These are phyloP conservation scores for Microctenopoma stevenorrisi DNA, from an alignment of 2,797 vertebrate genomes.

Conservation along the genomic window DNA sequence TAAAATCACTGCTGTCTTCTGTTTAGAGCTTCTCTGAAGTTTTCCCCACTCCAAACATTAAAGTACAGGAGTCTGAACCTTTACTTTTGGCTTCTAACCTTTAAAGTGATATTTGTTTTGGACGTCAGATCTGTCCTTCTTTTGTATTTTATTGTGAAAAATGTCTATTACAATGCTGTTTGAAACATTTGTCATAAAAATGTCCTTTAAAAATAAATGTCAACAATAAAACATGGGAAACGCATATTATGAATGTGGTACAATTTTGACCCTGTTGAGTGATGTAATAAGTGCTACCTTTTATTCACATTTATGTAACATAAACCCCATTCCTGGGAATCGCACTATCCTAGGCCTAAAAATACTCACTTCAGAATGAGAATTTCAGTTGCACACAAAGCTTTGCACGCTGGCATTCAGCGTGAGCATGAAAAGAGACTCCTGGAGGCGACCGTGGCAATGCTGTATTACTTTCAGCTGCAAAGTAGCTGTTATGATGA, in stretches of 20 bases:
- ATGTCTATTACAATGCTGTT: not conserved
- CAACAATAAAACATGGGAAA: not conserved
- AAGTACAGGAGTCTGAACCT: conserved; percentile 6
- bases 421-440: not conserved
- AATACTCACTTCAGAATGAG: too few relatives aligned
- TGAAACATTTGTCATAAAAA: not conserved
- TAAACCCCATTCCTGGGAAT: too few relatives aligned
- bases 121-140: not conserved
- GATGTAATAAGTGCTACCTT: not conserved
- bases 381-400: not conserved
- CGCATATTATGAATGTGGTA: not conserved
- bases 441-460: not conserved
- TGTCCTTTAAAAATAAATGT: not conserved
- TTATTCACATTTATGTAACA: not conserved
- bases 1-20: conserved; percentile 30
- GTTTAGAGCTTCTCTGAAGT: conserved; percentile 20
- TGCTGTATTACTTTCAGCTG: not conserved
- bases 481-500: not conserved
- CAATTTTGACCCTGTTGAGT: not conserved
- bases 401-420: not conserved
- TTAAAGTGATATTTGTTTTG: not conserved
- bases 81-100: conserved; percentile 16
- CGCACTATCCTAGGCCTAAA: too few relatives aligned
- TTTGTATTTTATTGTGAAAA: conserved; percentile 11
- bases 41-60: not conserved